Evolutionary conservation across 1,140 invertebrate species (phyloP).

Genomic region (Leptestheria dahalacensis): DNA sequence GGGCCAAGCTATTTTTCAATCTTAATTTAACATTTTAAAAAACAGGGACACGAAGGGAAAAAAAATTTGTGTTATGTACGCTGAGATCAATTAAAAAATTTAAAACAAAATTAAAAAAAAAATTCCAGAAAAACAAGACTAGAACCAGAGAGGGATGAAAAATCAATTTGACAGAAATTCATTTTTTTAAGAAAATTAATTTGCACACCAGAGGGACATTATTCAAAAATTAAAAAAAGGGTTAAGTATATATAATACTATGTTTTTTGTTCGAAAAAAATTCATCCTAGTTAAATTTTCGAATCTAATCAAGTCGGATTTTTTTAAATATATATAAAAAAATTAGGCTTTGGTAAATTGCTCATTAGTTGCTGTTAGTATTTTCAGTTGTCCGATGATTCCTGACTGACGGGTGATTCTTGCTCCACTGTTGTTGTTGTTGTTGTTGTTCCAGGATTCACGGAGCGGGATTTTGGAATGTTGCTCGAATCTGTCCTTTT

Average conservation of each 20-base stretch:
- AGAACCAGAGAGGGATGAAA: neutral
- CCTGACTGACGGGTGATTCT: neutral
- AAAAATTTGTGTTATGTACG: neutral
- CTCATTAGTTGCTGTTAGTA: too few relatives aligned
- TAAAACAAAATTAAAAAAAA: neutral
- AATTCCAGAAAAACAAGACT: neutral
- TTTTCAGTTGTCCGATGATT: too few relatives aligned
- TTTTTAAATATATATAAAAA: neutral
- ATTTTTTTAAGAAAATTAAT: neutral
- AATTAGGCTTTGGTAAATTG: neutral
- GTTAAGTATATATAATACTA: neutral
- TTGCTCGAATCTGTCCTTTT: neutral
- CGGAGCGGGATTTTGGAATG: neutral
- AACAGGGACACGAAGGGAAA: neutral
- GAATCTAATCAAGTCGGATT: neutral
- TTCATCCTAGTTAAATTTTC: neutral
- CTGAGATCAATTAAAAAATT: neutral
- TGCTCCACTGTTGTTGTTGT: neutral
- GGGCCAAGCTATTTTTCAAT: too few relatives aligned
- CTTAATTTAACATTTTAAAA: too few relatives aligned
- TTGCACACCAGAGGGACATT: neutral
- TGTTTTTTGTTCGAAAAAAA: neutral
- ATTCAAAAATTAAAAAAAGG: neutral
- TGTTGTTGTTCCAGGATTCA: neutral
- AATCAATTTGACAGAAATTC: neutral